These are phyloP conservation scores for Heterodera schachtii DNA, from an alignment of 1,140 invertebrate species.

Conservation along the genomic window DNA sequence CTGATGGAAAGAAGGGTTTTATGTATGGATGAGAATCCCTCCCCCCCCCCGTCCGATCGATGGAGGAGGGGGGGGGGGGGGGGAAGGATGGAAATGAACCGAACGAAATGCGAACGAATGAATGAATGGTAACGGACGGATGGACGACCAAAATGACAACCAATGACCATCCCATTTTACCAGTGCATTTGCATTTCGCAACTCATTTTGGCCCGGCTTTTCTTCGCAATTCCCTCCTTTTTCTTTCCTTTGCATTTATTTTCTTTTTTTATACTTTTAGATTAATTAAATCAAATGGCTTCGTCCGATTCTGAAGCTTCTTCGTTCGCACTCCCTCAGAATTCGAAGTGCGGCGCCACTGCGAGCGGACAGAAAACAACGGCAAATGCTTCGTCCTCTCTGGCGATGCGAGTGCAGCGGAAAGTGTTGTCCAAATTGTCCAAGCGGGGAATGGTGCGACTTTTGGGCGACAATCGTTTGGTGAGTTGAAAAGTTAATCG, in stretches of 20 bases:
- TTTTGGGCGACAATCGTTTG: not conserved
- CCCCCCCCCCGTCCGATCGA: not conserved
- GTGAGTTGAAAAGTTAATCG: not conserved
- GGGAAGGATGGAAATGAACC: not conserved
- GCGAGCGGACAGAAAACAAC: not conserved
- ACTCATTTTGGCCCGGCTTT: too few relatives aligned
- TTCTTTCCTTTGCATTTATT: too few relatives aligned
- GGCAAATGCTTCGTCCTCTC: not conserved
- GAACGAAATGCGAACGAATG: too few relatives aligned
- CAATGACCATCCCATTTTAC: not conserved
- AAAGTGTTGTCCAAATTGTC: not conserved
- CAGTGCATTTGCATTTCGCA: too few relatives aligned
- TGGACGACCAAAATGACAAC: not conserved
- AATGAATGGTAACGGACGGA: not conserved
- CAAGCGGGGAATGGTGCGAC: not conserved
- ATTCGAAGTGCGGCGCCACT: not conserved
- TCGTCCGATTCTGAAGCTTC: not conserved
- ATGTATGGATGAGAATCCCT: not conserved
- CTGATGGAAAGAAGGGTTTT: not conserved
- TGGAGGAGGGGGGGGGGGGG: too few relatives aligned
- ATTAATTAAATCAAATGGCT: not conserved
- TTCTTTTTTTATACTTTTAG: too few relatives aligned
- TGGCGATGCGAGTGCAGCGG: not conserved
- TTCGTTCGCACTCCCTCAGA: not conserved
- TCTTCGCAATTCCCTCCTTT: too few relatives aligned